Base-by-base conservation (phyloP, 2,113 vertebrate species). In the Neodontobutis hainanensis region DNA sequence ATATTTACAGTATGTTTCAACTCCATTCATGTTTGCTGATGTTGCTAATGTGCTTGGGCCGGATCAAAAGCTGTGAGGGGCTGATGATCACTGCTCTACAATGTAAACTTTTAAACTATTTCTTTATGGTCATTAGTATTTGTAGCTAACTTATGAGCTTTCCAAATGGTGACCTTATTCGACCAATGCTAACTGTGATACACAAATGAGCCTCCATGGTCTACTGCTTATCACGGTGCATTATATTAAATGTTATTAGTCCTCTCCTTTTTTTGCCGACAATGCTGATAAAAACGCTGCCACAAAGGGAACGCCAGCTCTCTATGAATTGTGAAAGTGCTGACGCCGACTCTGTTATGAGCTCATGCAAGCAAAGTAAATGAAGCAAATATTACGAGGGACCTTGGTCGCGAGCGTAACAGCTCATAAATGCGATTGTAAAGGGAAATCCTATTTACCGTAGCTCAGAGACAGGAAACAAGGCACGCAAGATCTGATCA, bases 361-460 rank as follows among this genome's bases (percentile, higher is more conserved):
- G 65, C 60, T 64, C 55, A 82, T 53, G 72, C 61, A 42, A 64
- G 73, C 66, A 66, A 70, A 77, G 59, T 73, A 77, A 78, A 78
- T 70, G 62, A 73, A 48, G 78, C 77, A 74, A 71, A 75, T 61
- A 68, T 82, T 68, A 80, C 73, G 59, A 42, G 56, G 47, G 50
- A 60, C 42, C 77, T 36, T 46, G 40, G 42, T 32, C 9, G 16
- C 68, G 61, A 15, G 63, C 42, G 56, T 67, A 10, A 11, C 59
- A n/a, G 35, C 64, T 79, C 49, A 56, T 59, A 40, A 77, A 88
- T 81, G 11, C 11, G 34, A 80, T 84, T 85, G 77, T 11, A 36
- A 14, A 11, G 63, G 73, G 69, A 82, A 80, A 80, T 74, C 57
- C 67, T 74, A 70, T 86, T 87, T 71, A 63, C 58, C 19, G 34